Percentiles rank a stretch among this genome's conserved stretches.
phyloP scores from a whole-genome alignment of 2,888 invertebrate species.

The Rotaria macrura region DNA sequence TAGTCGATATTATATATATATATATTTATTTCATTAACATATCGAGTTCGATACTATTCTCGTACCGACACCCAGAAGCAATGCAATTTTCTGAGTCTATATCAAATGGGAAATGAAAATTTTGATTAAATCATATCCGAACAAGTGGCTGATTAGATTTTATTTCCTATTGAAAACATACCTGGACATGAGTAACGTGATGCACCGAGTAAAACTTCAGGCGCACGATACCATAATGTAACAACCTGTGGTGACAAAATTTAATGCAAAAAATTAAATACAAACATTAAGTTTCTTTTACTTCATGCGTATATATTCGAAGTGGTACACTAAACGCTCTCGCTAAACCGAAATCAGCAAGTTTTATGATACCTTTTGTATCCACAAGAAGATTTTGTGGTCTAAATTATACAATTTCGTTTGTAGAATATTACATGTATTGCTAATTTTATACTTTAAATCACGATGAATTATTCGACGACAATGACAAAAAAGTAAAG shows the following conservation, averaged over 20 bases:
- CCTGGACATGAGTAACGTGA: slow-evolving; percentile 45
- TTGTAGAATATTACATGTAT: too few relatives aligned
- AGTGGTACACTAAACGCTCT: slow-evolving; percentile 50
- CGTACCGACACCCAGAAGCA: too few relatives aligned
- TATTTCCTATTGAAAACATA: background rate
- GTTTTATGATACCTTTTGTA: slow-evolving; percentile 49
- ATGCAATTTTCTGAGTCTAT: too few relatives aligned
- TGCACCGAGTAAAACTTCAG: slow-evolving; percentile 48
- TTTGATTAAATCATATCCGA: too few relatives aligned
- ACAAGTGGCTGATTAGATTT: too few relatives aligned
- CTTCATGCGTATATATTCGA: slow-evolving; percentile 50
- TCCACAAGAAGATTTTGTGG: slow-evolving; percentile 51
- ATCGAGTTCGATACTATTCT: too few relatives aligned
- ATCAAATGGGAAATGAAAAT: too few relatives aligned
- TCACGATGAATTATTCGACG: slow-evolving; percentile 49
- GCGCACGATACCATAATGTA: slow-evolving; percentile 49
- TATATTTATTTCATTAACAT: too few relatives aligned
- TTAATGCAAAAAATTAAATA: background rate
- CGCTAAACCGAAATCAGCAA: slow-evolving; percentile 51
- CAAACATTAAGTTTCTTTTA: background rate
- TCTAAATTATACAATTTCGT: background rate
- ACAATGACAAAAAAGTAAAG: slow-evolving; percentile 49
- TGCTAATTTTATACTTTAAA: slow-evolving; percentile 39
- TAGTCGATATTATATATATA: too few relatives aligned
- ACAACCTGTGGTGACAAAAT: slow-evolving; percentile 38